These are phyloP conservation scores for Barnardius zonarius DNA, from an alignment of 2,113 vertebrate species.

Conservation along the genomic window DNA sequence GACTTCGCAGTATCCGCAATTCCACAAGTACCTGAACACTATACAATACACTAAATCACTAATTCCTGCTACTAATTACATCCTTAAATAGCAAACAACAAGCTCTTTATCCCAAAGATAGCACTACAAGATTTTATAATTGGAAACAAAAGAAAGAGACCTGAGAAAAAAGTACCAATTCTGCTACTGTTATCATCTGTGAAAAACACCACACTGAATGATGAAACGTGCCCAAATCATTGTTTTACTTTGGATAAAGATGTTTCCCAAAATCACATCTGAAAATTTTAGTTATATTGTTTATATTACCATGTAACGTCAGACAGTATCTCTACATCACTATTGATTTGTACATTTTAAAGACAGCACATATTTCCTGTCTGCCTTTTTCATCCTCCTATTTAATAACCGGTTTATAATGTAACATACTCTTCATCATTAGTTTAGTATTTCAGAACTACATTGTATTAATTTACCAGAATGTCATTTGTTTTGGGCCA, in stretches of 20 bases:
- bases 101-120: not conserved
- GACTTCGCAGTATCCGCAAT: rapidly evolving
- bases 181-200: not conserved
- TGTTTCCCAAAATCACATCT: not conserved
- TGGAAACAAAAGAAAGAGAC: not conserved
- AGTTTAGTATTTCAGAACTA: not conserved
- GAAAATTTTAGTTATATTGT: not conserved
- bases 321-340: not conserved
- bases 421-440: not conserved
- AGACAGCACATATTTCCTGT: not conserved
- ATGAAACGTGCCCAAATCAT: not conserved
- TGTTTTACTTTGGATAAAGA: not conserved
- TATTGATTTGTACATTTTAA: not conserved
- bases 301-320: not conserved
- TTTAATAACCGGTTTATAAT: not conserved
- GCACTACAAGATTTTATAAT: rapidly evolving
- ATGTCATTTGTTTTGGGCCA: not conserved
- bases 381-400: not conserved
- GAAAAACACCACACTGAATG: not conserved
- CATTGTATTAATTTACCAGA: not conserved
- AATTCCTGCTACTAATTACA: not conserved
- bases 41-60: not conserved
- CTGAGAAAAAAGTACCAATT: not conserved
- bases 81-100: not conserved
- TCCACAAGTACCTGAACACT: not conserved